Evolutionary conservation across 2,888 invertebrate species (phyloP), one percentile per base, ranked within the genome.

Genomic region (Rhagium mordax): DNA sequence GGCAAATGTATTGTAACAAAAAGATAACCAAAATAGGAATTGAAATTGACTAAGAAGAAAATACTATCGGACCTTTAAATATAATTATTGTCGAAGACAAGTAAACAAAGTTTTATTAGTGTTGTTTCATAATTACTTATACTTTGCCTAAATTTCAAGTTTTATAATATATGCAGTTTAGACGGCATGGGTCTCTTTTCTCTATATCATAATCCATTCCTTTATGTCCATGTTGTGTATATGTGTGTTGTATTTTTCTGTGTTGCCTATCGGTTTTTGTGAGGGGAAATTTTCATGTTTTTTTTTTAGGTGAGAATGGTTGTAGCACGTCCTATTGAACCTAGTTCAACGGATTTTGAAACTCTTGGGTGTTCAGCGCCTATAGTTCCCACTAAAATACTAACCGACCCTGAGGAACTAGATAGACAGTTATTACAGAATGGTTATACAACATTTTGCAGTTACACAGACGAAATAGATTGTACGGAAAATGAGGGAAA

Each of bases 281-380:
- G 57, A 67, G 27, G 41, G 16, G 49, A 18, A 20, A 49, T 65
- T 65, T 24, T 33, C 6, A 15, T 49, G 41, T 57, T 29, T 53
- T 62, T 33, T 57, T 80, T 81, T 49, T 67, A 85, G 85, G 96
- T 98, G 83, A 93, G 98, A 72, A 93, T 98, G 85, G 94, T 98
- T 79, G 98, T 98, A 70, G 98, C 98, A 51, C 92, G 98, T 78
- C 96, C 97, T 29, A 93, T 96, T 51, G 97, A 97, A 87, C 95
- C 96, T n/a, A 92, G 94, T 59, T 83, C 85, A 29, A 92, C 94
- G 27, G 93, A 96, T 83, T 94, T 93, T 83, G 92, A 93, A 83
- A 92, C 93, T 29, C 88, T 94, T 76, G 91, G 90, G 74, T 91
- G 91, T 85, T 93, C 94, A 81, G 97, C 97, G 55, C 95, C 97